Percentiles rank a stretch among this genome's conserved stretches.
Evolutionary conservation across 1,140 invertebrate genomes (phyloP).

Genomic region (Trinorchestia longiramus): DNA sequence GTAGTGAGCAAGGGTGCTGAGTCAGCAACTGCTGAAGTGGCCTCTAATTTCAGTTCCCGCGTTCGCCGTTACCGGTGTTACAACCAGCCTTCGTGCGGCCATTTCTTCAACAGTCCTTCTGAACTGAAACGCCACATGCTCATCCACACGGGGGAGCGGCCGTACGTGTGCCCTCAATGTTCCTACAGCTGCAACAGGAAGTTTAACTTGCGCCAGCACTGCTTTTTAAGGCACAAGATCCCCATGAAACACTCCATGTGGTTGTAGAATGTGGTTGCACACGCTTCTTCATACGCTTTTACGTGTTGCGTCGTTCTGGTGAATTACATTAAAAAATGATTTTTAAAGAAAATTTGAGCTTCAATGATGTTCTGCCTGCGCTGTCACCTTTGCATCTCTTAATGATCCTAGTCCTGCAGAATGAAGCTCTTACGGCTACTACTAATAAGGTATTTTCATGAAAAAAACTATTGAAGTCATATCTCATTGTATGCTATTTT

Average conservation of each 20-base stretch:
- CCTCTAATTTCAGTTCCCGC: background rate
- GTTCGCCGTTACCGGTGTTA: background rate
- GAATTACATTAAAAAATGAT: too few relatives aligned
- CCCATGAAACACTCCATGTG: conserved; percentile 54
- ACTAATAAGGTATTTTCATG: background rate
- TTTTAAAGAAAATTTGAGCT: background rate
- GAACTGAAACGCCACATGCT: conserved; percentile 73
- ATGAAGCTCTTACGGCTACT: background rate
- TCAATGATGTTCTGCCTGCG: background rate
- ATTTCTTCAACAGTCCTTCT: conserved; percentile 7
- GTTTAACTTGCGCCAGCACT: conserved; percentile 60
- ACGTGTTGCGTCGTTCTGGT: too few relatives aligned
- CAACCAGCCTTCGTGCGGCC: background rate
- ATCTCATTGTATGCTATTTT: too few relatives aligned
- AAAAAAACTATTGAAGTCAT: too few relatives aligned
- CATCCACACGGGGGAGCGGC: conserved; percentile 67
- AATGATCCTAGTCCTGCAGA: background rate
- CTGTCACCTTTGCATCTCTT: background rate
- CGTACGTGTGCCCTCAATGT: conserved; percentile 92
- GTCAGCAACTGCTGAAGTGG: background rate
- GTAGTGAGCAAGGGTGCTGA: background rate
- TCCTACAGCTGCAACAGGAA: conserved; percentile 57
- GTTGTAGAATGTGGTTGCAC: background rate
- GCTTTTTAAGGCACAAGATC: background rate
- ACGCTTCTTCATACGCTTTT: background rate